A percentile compares a stretch with the other conserved stretches of the same genome.
phyloP scores from a whole-genome alignment of 2,113 vertebrate species.

The Speoplatyrhinus poulsoni region DNA sequence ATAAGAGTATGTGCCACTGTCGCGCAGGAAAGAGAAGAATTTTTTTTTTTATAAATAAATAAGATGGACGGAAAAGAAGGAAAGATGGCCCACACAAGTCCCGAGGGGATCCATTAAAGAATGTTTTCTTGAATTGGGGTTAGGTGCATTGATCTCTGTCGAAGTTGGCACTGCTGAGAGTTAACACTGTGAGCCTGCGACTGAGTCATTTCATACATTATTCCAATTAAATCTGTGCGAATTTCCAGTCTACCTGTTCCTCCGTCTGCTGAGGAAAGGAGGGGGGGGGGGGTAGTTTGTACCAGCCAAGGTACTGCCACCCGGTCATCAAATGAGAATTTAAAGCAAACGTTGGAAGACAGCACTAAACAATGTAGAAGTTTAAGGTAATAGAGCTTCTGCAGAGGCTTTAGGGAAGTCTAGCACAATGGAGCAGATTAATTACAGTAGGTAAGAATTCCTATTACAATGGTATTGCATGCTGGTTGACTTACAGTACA shows the following conservation, averaged over 20 bases:
- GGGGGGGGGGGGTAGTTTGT: constrained; percentile 32
- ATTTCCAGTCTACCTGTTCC: constrained; percentile 50
- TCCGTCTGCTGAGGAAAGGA: constrained; percentile 26
- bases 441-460: too few species aligned
- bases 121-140: constrained; percentile 83
- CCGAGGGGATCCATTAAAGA: constrained; percentile 80
- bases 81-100: constrained; percentile 65
- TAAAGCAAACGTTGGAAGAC: constrained; percentile 38
- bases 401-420: not conserved
- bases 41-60: constrained; percentile 78
- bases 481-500: constrained; percentile 6
- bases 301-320: constrained; percentile 56
- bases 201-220: constrained; percentile 80
- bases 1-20: constrained; percentile 74
- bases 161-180: constrained; percentile 73
- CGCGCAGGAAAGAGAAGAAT: constrained; percentile 44
- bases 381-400: constrained; percentile 24
- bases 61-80: constrained; percentile 36
- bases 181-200: constrained; percentile 72
- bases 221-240: constrained; percentile 77
- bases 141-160: constrained; percentile 84
- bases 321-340: constrained; percentile 41
- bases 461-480: too few species aligned
- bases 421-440: constrained; percentile 10
- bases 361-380: constrained; percentile 6